These are phyloP conservation scores for Heliocidaris erythrogramma DNA, from an alignment of 35 echinoderm and acorn worm genomes.

Conservation along the genomic window DNA sequence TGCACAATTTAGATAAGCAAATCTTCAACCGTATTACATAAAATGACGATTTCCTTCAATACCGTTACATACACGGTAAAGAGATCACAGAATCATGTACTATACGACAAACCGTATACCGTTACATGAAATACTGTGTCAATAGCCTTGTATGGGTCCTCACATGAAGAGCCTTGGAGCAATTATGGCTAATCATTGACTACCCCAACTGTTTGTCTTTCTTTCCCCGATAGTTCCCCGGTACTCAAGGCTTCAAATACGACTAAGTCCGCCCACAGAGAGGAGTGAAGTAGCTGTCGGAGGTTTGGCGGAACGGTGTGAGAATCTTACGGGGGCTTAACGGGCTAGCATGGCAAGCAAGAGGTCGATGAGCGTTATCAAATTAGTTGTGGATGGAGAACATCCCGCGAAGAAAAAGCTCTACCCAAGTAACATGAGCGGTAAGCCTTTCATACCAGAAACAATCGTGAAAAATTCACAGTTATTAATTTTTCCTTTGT, in stretches of 20 bases:
- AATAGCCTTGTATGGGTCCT: background rate
- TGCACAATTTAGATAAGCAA: no score
- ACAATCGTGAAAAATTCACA: no score
- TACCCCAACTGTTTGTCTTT: conserved; percentile 21
- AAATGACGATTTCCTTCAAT: no score
- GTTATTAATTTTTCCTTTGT: background rate
- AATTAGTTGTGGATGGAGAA: background rate
- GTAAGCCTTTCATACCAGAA: background rate
- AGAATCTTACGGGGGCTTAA: background rate
- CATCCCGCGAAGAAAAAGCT: background rate
- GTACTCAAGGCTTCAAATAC: background rate
- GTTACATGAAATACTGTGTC: background rate
- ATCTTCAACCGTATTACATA: no score
- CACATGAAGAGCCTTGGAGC: background rate
- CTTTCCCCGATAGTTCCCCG: background rate
- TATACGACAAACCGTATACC: background rate
- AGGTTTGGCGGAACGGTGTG: background rate
- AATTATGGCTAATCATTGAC: conserved; percentile 43
- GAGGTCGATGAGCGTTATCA: background rate
- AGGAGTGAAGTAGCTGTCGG: background rate
- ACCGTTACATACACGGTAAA: background rate
- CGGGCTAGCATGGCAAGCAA: conserved; percentile 4
- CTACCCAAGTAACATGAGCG: background rate
- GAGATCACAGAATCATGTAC: background rate
- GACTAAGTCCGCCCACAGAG: background rate